These are phyloP conservation scores for Nycteola revayana DNA, from an alignment of 2,888 invertebrate species.

Conservation along the genomic window DNA sequence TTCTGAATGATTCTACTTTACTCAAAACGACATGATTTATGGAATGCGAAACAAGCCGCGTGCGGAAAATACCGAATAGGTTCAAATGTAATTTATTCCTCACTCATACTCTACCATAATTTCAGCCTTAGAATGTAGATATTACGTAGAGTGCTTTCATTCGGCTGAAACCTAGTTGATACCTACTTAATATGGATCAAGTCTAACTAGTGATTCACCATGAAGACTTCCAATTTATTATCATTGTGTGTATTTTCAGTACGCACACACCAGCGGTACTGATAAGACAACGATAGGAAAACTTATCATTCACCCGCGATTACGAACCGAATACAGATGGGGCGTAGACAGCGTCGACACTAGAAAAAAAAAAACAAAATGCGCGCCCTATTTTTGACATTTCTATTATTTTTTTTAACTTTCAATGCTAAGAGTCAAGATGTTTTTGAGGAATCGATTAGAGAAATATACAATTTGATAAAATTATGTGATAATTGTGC, in stretches of 20 bases:
- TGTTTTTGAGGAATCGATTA: constrained; percentile 27
- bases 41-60: too few species aligned
- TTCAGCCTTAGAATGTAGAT: too few species aligned
- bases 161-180: constrained; percentile 10
- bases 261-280: constrained; percentile 54
- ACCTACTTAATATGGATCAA: constrained; percentile 13
- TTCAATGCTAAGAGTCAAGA: constrained; percentile 47
- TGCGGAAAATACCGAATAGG: too few species aligned
- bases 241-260: constrained; percentile 59
- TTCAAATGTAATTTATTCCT: too few species aligned
- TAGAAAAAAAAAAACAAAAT: constrained; percentile 43
- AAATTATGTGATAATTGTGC: constrained; percentile 68
- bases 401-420: constrained; percentile 55
- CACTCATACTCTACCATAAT: too few species aligned
- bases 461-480: constrained; percentile 44
- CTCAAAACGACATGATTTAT: too few species aligned
- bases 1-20: too few species aligned
- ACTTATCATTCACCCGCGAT: constrained; percentile 70
- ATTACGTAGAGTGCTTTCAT: too few species aligned
- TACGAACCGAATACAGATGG: constrained; percentile 52
- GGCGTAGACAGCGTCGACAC: constrained; percentile 1
- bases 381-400: constrained; percentile 52
- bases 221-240: constrained; percentile 31
- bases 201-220: constrained; percentile 5
- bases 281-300: constrained; percentile 66